Percentiles rank a stretch among this genome's conserved stretches.
phyloP scores from a whole-genome alignment of 2,888 invertebrate species.

The Phengaris alcon region DNA sequence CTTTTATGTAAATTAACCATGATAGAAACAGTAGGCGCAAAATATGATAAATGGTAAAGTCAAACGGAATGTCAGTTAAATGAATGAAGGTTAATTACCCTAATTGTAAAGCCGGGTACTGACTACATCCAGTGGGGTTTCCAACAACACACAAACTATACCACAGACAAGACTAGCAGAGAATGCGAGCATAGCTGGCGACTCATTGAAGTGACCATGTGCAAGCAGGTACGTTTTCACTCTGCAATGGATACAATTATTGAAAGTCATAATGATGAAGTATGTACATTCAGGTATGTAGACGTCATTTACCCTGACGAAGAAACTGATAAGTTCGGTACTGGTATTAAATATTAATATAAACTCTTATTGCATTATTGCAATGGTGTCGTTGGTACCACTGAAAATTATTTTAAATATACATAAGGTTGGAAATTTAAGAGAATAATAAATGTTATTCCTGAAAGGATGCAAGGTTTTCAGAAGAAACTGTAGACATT shows the following conservation, averaged over 20 bases:
- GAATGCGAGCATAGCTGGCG: constrained; percentile 83
- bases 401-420: too few relatives aligned
- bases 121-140: constrained; percentile 93
- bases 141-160: constrained; percentile 84
- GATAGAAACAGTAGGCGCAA: background rate
- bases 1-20: background rate
- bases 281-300: too few relatives aligned
- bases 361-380: too few relatives aligned
- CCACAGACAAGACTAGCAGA: constrained; percentile 87
- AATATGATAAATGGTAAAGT: background rate
- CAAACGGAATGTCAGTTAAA: background rate
- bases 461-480: too few relatives aligned
- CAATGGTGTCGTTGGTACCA: too few relatives aligned
- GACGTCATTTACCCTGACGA: too few relatives aligned
- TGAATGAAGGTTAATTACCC: constrained; percentile 70
- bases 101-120: constrained; percentile 93
- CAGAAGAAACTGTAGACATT: background rate
- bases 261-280: constrained; percentile 27
- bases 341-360: too few relatives aligned
- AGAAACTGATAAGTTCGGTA: too few relatives aligned
- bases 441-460: too few relatives aligned
- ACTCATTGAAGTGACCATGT: constrained; percentile 62
- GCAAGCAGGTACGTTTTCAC: constrained; percentile 55
- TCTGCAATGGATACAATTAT: constrained; percentile 51
- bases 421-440: too few relatives aligned